phyloP scores from a whole-genome alignment of 2,888 invertebrate species.

The Acanthacorydalis orientalis region DNA sequence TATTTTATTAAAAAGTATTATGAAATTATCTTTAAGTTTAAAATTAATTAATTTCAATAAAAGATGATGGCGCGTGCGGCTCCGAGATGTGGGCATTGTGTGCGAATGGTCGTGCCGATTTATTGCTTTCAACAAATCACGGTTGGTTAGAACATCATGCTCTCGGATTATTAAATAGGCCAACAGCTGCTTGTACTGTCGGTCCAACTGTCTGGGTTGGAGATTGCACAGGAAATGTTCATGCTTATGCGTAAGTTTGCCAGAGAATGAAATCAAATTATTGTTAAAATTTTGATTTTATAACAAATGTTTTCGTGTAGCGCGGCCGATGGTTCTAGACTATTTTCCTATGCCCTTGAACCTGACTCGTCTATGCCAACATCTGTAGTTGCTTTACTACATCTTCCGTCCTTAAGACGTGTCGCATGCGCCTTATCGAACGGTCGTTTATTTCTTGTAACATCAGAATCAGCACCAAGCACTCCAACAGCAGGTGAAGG shows the following conservation, averaged over 20 bases:
- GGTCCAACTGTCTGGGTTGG: constrained; percentile 76
- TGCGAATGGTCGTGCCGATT: constrained; percentile 45
- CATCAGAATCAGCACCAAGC: constrained; percentile 38
- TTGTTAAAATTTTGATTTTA: constrained; percentile 7
- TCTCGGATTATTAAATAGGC: constrained; percentile 35
- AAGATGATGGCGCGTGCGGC: constrained; percentile 35
- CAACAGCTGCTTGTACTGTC: constrained; percentile 58
- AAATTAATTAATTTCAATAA: background rate
- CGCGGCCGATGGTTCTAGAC: constrained; percentile 34
- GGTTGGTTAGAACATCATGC: constrained; percentile 47
- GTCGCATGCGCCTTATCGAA: constrained; percentile 71
- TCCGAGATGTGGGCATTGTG: constrained; percentile 65
- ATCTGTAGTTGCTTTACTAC: constrained; percentile 48
- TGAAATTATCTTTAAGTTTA: background rate
- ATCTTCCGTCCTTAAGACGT: constrained; percentile 45
- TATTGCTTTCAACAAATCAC: constrained; percentile 30
- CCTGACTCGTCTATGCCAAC: constrained; percentile 40
- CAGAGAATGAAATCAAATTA: background rate
- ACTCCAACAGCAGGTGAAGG: constrained; percentile 51
- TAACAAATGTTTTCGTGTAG: constrained; percentile 17
- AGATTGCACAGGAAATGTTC: constrained; percentile 70
- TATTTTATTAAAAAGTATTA: background rate
- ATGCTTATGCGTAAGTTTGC: constrained; percentile 51
- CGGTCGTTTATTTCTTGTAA: constrained; percentile 60
- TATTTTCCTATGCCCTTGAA: constrained; percentile 52